phyloP scores from a whole-genome alignment of 2,113 vertebrate genomes.

The Drymodes brunneopygia region DNA sequence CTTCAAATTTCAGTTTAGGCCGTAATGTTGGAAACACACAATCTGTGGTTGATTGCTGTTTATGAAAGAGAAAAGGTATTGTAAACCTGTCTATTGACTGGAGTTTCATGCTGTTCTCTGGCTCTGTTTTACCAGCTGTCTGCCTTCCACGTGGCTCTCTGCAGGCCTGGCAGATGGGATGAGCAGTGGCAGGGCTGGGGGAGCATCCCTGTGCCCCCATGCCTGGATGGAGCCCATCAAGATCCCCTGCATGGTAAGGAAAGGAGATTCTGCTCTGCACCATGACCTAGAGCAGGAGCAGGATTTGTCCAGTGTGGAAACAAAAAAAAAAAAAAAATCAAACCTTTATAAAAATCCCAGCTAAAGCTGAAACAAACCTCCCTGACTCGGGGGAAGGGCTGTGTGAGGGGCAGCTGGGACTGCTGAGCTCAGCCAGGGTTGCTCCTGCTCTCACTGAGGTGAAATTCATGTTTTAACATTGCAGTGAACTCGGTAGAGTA shows the following conservation, averaged over 20 bases:
- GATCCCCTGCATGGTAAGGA: neutral
- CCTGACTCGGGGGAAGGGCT: accelerated
- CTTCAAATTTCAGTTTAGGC: neutral
- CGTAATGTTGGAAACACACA: neutral
- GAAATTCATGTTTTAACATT: neutral
- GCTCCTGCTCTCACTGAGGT: neutral
- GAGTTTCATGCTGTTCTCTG: neutral
- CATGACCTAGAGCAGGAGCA: neutral
- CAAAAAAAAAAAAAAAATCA: neutral
- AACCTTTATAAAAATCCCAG: neutral
- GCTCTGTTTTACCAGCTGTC: neutral
- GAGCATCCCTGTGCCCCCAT: neutral
- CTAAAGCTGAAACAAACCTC: neutral
- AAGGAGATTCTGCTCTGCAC: neutral
- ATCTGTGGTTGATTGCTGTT: neutral
- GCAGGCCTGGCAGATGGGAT: neutral
- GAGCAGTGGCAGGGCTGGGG: neutral
- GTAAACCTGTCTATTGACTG: neutral
- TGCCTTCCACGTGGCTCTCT: neutral
- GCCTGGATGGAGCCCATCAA: neutral
- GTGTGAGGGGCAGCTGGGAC: neutral
- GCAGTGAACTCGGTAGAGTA: neutral
- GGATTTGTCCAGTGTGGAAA: neutral
- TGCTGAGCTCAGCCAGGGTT: neutral
- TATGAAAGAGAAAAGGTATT: neutral